Evolutionary conservation across 2,888 invertebrate species (phyloP), one percentile per base, ranked within the genome.

Genomic region (Phaonia tiefii): DNA sequence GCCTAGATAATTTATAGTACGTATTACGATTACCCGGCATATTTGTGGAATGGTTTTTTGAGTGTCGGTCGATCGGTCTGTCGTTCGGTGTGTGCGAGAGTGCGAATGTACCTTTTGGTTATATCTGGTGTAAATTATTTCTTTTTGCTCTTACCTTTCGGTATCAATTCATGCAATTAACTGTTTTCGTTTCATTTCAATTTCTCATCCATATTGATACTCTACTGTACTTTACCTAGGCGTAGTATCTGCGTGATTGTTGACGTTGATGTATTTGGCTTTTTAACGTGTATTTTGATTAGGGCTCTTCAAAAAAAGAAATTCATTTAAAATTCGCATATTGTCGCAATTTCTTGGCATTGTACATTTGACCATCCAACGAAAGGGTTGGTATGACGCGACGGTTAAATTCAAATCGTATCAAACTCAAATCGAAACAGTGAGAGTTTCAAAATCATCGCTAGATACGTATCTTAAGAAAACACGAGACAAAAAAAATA

Each of bases 281-380:
- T 15, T 44, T 31, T 66, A 44, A 49, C 71, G 74, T 54, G 69
- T n/a, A n/a, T 78, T 75, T 51, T 42, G 81, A 81, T 78, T 81
- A 81, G 75, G 51, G 71, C 71, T 60, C 58, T 72, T 72, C 37
- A 72, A 54, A 75, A 78, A n/a, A n/a, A n/a, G n/a, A 31, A 31
- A 82, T 87, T 87, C 85, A 85, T 86, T 89, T 89, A 85, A 89
- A 89, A 87, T 88, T 88, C 87, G 86, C 88, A 86, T 85, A 85
- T 85, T 87, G 86, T 87, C 86, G 86, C 85, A 83, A 85, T 86
- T 86, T 85, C 86, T 88, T 87, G 88, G 86, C 89, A 89, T 88
- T 89, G 85, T 84, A 83, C 75, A 83, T 85, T 86, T 86, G 86
- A 60, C 80, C 84, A 81, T 76, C 72, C 76, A 76, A 73, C 66